Evolutionary conservation across 2,113 vertebrate genomes (phyloP), one percentile per base, ranked within the genome.

Genomic region (Pseudorhombus dupliciocellatus): DNA sequence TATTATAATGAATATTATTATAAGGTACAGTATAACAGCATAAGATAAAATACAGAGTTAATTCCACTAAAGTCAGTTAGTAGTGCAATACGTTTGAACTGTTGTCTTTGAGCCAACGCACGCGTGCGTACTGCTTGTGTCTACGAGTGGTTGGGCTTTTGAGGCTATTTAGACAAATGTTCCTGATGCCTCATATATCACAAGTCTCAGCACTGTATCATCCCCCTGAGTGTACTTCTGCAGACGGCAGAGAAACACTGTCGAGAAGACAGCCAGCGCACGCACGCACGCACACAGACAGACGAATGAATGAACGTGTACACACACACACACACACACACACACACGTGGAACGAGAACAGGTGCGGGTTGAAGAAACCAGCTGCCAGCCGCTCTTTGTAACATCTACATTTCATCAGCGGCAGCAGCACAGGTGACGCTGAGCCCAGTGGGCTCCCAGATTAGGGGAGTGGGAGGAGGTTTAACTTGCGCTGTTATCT

Each of bases 321-420:
- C 25, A 12, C 16, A 2, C 56, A 40, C 21, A 54, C 25, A 14
- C 2, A 15, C 31, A 40, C 2, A 71, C 75, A 75, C 72, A 15
- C 26, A 52, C 63, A 74, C 69, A 67, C 74, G 51, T 20, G 31
- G 24, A 61, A 73, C 61, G 68, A 53, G 73, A 83, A 86, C 88
- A 89, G 89, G 87, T 89, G 86, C 84, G 75, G 81, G 82, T 75
- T 87, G 66, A 77, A 78, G 59, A 81, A 81, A 72, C 74, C 84
- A 87, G 84, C 86, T 88, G 86, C 81, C 84, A 84, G 37, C 59
- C 25, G 18, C n/a, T 84, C 81, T 81, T 83, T 88, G 75, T 86
- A 86, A 87, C 87, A 81, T 90, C 87, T 88, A 84, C 90, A 87
- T 90, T 85, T 84, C 87, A 87, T 87, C 83, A 69, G 59, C 68